Conservation (phyloP, 1,140 invertebrate species). For the Leguminivora glycinivorella region DNA sequence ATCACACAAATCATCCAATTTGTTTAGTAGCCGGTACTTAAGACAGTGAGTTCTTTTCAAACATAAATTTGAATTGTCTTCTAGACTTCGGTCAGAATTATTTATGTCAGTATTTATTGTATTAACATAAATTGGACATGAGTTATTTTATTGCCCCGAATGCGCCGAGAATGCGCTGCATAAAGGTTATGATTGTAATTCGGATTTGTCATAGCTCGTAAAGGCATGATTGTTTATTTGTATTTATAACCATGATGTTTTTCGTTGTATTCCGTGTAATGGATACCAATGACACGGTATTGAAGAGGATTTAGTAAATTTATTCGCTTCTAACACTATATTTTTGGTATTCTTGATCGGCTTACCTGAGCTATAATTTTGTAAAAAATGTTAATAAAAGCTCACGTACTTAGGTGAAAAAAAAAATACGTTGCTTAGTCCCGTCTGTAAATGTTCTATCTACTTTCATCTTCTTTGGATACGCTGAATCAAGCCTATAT, state of each 20-base stretch:
- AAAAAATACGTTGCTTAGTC: too few species aligned
- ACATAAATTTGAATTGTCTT: constrained; percentile 75
- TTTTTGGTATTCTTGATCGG: neutral
- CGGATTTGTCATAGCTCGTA: constrained; percentile 76
- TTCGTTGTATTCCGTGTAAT: constrained; percentile 1
- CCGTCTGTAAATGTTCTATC: too few species aligned
- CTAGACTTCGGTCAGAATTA: constrained; percentile 60
- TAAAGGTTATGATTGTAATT: constrained; percentile 75
- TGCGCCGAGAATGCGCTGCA: constrained; percentile 66
- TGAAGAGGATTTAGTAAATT: neutral
- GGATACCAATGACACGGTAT: constrained; percentile 1
- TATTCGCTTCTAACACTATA: neutral
- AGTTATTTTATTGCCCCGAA: constrained; percentile 76
- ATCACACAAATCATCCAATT: constrained; percentile 50
- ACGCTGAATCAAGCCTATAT: neutral
- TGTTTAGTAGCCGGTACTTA: constrained; percentile 32
- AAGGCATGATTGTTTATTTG: constrained; percentile 61
- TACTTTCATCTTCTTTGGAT: too few species aligned
- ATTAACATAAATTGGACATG: constrained; percentile 79
- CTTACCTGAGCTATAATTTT: neutral
- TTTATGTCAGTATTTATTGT: constrained; percentile 78
- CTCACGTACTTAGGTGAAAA: too few species aligned
- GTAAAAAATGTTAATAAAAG: neutral
- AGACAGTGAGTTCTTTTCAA: constrained; percentile 51
- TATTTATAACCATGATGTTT: constrained; percentile 19